These are phyloP conservation scores for Bos javanicus DNA, from an alignment of 2,113 vertebrate species.

Conservation along the genomic window DNA sequence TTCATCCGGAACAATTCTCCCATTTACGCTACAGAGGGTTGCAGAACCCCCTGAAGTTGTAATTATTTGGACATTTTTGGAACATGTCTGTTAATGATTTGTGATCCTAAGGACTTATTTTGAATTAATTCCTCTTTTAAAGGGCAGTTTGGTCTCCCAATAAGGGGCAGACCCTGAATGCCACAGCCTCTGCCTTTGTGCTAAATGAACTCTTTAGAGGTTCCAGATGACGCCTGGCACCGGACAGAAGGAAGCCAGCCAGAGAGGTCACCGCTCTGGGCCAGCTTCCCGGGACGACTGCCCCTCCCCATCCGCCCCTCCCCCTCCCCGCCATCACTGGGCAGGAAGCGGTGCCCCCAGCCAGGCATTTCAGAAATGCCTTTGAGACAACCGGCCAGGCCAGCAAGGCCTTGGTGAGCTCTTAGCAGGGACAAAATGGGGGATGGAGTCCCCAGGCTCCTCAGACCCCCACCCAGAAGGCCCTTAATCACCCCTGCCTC, in stretches of 20 bases:
- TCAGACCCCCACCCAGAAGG: background rate
- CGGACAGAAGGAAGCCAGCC: constrained; percentile 81
- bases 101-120: constrained; percentile 49
- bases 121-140: constrained; percentile 61
- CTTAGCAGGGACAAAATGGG: background rate
- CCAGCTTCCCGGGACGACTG: constrained; percentile 61
- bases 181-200: constrained; percentile 43
- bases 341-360: constrained; percentile 79
- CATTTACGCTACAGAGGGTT: background rate
- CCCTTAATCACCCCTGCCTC: rapidly evolving
- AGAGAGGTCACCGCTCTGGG: constrained; percentile 74
- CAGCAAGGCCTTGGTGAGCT: background rate
- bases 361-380: constrained; percentile 78
- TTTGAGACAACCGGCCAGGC: constrained; percentile 59
- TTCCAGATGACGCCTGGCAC: constrained; percentile 90
- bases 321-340: constrained; percentile 49
- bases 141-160: constrained; percentile 58
- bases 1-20: background rate
- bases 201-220: constrained; percentile 85
- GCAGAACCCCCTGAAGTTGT: background rate
- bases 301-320: constrained; percentile 7
- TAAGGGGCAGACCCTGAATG: constrained; percentile 53
- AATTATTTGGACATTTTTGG: constrained; percentile 38
- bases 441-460: background rate
- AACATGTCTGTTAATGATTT: constrained; percentile 61